Conservation (phyloP, 2,113 vertebrate species). For the Aspiorhynchus laticeps region DNA sequence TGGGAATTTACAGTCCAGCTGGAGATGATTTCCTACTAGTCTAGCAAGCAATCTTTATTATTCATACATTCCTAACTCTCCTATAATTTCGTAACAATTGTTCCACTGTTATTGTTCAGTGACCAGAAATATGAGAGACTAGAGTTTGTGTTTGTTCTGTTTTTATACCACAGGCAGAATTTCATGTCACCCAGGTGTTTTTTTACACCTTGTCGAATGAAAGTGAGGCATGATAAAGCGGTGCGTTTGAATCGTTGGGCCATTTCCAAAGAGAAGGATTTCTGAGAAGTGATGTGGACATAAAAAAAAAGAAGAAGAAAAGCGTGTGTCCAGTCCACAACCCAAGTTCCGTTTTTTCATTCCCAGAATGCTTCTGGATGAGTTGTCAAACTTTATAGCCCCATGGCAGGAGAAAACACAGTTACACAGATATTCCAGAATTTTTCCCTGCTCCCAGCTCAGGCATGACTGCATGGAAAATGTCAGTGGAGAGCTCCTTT, state of each 20-base stretch:
- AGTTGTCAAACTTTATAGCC: slow-evolving; percentile 50
- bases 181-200: slow-evolving; percentile 22
- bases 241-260: slow-evolving; percentile 10
- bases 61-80: slow-evolving; percentile 31
- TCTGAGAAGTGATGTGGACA: slow-evolving; percentile 51
- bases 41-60: slow-evolving; percentile 36
- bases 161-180: slow-evolving; percentile 26
- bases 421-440: slow-evolving; percentile 59
- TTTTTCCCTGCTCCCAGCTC: slow-evolving; percentile 44
- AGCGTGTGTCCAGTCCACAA: slow-evolving; percentile 23
- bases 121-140: slow-evolving; percentile 21
- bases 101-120: slow-evolving; percentile 4
- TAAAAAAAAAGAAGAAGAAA: slow-evolving; percentile 21
- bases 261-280: slow-evolving; percentile 46
- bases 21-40: slow-evolving; percentile 46
- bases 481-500: slow-evolving; percentile 49
- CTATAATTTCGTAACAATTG: slow-evolving; percentile 30
- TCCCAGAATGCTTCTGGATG: slow-evolving; percentile 50
- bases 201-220: slow-evolving; percentile 31
- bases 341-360: slow-evolving; percentile 43
- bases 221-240: slow-evolving; percentile 32
- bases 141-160: slow-evolving; percentile 24
- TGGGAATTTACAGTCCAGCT: slow-evolving; percentile 44
- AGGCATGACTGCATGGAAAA: slow-evolving; percentile 57
- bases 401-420: slow-evolving; percentile 49